phyloP scores from a whole-genome alignment of 2,888 invertebrate genomes.

The Uropetala carovei region DNA sequence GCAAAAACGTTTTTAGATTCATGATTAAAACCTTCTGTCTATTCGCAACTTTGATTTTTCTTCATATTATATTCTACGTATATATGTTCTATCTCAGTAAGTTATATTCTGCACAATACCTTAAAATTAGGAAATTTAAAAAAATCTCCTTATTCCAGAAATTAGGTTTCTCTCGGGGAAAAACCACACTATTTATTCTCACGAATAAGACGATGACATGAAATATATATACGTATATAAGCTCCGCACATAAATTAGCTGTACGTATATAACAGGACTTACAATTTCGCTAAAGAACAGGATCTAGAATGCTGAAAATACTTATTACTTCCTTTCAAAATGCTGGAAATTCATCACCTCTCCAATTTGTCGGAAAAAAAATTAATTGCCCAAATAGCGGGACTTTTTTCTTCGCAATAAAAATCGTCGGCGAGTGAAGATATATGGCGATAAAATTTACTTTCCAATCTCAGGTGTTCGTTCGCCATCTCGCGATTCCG shows the following conservation, averaged over 20 bases:
- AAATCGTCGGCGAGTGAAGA: not conserved
- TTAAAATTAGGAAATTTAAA: no score
- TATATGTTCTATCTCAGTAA: no score
- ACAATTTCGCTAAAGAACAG: not conserved
- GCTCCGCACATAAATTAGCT: not conserved
- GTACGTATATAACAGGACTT: not conserved
- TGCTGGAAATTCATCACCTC: not conserved
- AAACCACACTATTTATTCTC: no score
- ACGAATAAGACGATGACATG: no score
- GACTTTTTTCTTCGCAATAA: not conserved
- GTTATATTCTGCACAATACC: no score
- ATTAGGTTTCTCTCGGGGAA: no score
- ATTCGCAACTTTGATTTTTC: no score
- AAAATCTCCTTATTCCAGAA: no score
- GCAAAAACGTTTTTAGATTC: no score
- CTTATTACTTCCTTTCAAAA: not conserved
- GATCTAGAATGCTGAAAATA: not conserved
- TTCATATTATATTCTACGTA: no score
- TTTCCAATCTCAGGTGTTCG: not conserved
- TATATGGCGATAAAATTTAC: not conserved
- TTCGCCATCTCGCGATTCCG: not conserved
- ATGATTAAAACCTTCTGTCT: no score
- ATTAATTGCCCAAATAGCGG: not conserved
- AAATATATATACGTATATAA: not conserved
- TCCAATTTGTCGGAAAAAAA: not conserved